Evolutionary conservation across 2,888 invertebrate species (phyloP).

Genomic region (Isoperla grammatica): DNA sequence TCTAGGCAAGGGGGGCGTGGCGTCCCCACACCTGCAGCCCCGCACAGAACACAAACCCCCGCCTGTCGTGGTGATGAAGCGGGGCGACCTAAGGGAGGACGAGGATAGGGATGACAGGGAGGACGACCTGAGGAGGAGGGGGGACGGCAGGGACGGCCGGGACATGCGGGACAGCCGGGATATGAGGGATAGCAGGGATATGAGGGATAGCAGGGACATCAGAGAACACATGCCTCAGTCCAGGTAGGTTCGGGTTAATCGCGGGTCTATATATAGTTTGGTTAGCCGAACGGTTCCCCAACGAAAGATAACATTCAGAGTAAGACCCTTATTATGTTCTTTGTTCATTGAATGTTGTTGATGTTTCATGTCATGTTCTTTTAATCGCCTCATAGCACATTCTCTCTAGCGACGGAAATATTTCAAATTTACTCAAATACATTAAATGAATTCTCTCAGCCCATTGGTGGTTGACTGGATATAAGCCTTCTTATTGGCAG

Average conservation of each 20-base stretch:
- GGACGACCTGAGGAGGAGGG: constrained; percentile 40
- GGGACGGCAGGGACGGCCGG: constrained; percentile 66
- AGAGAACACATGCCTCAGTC: constrained; percentile 20
- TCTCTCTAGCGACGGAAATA: too few relatives aligned
- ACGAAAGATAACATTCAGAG: too few relatives aligned
- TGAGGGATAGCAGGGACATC: not conserved
- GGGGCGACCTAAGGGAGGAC: constrained; percentile 70
- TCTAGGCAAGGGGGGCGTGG: constrained; percentile 42
- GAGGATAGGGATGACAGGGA: constrained; percentile 46
- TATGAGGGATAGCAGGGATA: not conserved
- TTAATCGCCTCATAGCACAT: too few relatives aligned
- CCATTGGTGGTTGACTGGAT: too few relatives aligned
- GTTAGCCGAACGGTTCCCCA: too few relatives aligned
- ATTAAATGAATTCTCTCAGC: too few relatives aligned
- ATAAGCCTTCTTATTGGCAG: too few relatives aligned
- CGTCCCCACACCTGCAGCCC: constrained; percentile 56
- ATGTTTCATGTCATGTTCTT: too few relatives aligned
- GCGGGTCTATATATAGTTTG: too few relatives aligned
- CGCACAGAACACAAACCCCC: constrained; percentile 78
- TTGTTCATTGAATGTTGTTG: too few relatives aligned
- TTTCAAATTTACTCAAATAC: too few relatives aligned
- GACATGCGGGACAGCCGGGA: constrained; percentile 55
- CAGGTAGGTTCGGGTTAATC: constrained; percentile 23
- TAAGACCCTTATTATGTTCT: too few relatives aligned
- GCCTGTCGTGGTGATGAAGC: constrained; percentile 85